Conservation (phyloP, 2,888 invertebrate genomes). For the Drosophila percnosoma region DNA sequence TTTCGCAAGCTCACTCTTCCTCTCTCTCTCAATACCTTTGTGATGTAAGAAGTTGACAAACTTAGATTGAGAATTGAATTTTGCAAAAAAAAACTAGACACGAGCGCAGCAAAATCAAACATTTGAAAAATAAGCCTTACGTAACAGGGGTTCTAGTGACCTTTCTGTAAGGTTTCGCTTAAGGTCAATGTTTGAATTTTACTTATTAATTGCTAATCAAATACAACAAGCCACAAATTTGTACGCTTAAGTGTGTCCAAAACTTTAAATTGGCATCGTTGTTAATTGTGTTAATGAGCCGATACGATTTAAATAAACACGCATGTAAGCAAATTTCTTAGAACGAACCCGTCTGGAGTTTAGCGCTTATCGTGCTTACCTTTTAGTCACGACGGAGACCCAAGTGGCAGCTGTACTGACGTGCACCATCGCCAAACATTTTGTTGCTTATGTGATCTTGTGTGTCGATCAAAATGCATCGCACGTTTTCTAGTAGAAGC, state of each 20-base stretch:
- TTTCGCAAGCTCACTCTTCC: neutral
- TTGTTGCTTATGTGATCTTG: neutral
- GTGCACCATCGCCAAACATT: neutral
- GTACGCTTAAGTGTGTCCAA: neutral
- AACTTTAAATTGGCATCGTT: neutral
- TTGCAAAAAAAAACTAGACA: neutral
- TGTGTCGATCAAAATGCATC: slow-evolving; percentile 30
- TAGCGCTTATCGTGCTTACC: neutral
- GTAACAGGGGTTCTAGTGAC: neutral
- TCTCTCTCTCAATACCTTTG: neutral
- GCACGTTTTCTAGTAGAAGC: slow-evolving; percentile 19
- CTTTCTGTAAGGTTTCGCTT: neutral
- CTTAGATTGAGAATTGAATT: neutral
- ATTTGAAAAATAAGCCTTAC: neutral
- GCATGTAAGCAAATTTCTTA: neutral
- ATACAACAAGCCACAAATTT: neutral
- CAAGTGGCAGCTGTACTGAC: neutral
- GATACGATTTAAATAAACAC: neutral
- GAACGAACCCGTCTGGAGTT: neutral
- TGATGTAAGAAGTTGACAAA: neutral
- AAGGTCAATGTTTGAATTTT: neutral
- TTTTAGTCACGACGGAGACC: neutral
- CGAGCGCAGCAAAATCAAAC: neutral
- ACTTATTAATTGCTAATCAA: neutral
- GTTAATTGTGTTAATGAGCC: neutral